Evolutionary conservation across 2,113 vertebrate species (phyloP).

Genomic region (Myiagra hebetior): DNA sequence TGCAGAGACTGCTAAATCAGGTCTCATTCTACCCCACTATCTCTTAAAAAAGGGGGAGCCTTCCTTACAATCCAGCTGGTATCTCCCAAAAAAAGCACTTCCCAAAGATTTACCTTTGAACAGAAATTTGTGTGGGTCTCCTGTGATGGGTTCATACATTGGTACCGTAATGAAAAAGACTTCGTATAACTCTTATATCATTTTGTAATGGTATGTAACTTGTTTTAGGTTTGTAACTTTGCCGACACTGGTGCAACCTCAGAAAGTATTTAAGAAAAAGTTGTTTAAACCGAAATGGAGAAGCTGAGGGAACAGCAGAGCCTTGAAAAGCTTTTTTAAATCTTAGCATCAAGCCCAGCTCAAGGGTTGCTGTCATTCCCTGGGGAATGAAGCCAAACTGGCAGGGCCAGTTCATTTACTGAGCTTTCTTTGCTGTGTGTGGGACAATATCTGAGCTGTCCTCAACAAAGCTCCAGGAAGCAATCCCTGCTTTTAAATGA

Average conservation of each 20-base stretch:
- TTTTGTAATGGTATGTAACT: neutral
- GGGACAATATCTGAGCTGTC: neutral
- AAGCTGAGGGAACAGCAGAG: neutral
- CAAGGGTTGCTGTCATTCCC: neutral
- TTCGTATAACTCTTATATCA: accelerated
- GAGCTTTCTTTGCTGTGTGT: neutral
- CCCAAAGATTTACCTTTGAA: neutral
- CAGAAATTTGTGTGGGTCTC: neutral
- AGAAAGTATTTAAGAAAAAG: neutral
- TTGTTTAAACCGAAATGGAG: neutral
- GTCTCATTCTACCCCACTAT: neutral
- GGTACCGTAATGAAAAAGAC: neutral
- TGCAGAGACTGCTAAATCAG: neutral
- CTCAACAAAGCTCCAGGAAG: neutral
- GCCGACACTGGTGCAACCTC: neutral
- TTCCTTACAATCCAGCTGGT: neutral
- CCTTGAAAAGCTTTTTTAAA: neutral
- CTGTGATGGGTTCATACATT: neutral
- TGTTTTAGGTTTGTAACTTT: neutral
- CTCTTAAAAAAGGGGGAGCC: neutral
- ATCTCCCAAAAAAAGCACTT: neutral
- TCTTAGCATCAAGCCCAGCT: neutral
- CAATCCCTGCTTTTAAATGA: neutral
- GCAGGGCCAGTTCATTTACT: neutral
- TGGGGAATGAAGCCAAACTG: neutral